Percentiles rank a stretch among this genome's conserved stretches.
phyloP scores from a whole-genome alignment of 2,888 invertebrate species.

The Nesidiocoris tenuis region DNA sequence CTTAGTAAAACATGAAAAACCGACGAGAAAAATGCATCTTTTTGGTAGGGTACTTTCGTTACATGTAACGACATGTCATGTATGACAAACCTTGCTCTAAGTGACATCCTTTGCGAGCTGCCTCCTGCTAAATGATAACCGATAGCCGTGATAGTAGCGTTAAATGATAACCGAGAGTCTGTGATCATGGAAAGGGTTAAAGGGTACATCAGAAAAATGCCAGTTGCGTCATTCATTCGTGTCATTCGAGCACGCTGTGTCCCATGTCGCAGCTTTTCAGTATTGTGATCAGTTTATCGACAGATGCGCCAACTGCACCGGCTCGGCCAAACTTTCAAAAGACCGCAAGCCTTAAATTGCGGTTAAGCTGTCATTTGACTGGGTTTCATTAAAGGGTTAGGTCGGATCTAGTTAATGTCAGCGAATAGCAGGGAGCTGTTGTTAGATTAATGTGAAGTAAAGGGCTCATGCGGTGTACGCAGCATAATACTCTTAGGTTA shows the following conservation, averaged over 20 bases:
- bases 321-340: neutral
- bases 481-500: too few relatives aligned
- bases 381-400: conserved; percentile 37
- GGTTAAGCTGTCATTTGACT: conserved; percentile 33
- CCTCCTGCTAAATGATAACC: too few relatives aligned
- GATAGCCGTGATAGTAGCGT: too few relatives aligned
- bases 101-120: too few relatives aligned
- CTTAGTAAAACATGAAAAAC: too few relatives aligned
- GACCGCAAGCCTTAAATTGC: conserved; percentile 10
- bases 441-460: too few relatives aligned
- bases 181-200: neutral
- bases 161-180: too few relatives aligned
- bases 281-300: neutral
- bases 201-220: conserved; percentile 13
- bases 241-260: conserved; percentile 22
- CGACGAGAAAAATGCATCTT: too few relatives aligned
- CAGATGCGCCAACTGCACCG: conserved; percentile 2
- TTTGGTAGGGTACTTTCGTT: too few relatives aligned
- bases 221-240: conserved; percentile 34
- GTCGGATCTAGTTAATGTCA: conserved; percentile 34
- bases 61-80: too few relatives aligned
- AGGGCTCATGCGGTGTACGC: too few relatives aligned
- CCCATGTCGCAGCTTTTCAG: neutral
- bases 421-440: neutral
- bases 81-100: too few relatives aligned